Conservation (phyloP, 2,113 vertebrate species). For the Corythoichthys intestinalis region DNA sequence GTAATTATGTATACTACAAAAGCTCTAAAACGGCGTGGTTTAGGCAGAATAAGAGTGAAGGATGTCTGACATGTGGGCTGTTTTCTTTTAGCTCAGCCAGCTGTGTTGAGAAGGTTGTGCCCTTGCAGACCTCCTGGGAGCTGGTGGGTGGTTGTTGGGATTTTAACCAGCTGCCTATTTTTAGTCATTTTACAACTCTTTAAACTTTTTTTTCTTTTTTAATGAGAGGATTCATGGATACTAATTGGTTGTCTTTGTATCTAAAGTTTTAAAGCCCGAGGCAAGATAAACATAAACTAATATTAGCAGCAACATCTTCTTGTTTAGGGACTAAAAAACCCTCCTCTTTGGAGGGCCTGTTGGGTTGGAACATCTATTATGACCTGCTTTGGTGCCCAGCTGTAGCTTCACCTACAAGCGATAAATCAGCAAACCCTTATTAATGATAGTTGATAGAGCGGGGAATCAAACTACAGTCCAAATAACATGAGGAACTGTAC, state of each 20-base stretch:
- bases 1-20: no score
- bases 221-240: slow-evolving; percentile 36
- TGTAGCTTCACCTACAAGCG: background rate
- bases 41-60: background rate
- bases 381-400: background rate
- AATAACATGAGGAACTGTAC: background rate
- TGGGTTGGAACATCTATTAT: background rate
- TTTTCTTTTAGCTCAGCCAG: slow-evolving; percentile 45
- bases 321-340: background rate
- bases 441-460: background rate
- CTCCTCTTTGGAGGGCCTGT: background rate
- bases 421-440: background rate
- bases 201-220: slow-evolving; percentile 5
- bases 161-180: slow-evolving; percentile 52
- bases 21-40: background rate
- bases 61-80: slow-evolving; percentile 32
- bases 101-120: slow-evolving; percentile 55
- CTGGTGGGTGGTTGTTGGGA: slow-evolving; percentile 57
- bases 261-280: slow-evolving; percentile 1
- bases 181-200: slow-evolving; percentile 54
- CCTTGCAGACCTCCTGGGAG: slow-evolving; percentile 65
- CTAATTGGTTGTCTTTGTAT: slow-evolving; percentile 28
- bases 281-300: slow-evolving; percentile 9
- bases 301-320: background rate
- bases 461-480: background rate